These are phyloP conservation scores for Lobophora halterata DNA, from an alignment of 2,888 invertebrate genomes.

Conservation along the genomic window DNA sequence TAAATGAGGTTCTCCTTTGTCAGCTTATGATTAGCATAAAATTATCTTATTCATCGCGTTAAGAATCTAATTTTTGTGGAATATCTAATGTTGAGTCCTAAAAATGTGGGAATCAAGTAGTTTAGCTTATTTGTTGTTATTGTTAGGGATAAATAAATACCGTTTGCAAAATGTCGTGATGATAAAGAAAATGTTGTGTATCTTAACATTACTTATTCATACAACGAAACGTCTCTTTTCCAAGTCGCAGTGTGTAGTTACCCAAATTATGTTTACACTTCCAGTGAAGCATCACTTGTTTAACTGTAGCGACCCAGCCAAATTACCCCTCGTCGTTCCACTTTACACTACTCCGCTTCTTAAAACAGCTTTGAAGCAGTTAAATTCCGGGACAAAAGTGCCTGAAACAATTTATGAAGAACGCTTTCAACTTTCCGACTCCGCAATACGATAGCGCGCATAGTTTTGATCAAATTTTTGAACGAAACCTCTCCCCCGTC, in stretches of 20 bases:
- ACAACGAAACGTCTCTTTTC: constrained; percentile 3
- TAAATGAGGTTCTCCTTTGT: no score
- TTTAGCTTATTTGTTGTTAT: no score
- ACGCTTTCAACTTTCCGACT: constrained; percentile 30
- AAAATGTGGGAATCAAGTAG: no score
- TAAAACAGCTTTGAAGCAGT: constrained; percentile 24
- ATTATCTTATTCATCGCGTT: no score
- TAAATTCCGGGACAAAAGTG: constrained; percentile 24
- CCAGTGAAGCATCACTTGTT: constrained; percentile 26
- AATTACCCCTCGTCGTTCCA: constrained; percentile 15
- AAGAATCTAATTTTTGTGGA: no score
- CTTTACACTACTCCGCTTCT: constrained; percentile 10
- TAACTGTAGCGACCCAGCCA: constrained; percentile 17
- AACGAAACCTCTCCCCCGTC: constrained; percentile 42
- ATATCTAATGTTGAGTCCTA: no score
- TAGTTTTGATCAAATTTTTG: constrained; percentile 27
- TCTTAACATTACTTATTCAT: no score
- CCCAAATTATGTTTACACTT: constrained; percentile 5
- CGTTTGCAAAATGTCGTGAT: no score
- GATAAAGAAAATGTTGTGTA: no score
- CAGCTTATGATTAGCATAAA: no score
- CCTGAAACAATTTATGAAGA: constrained; percentile 30
- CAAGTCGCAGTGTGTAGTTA: constrained; percentile 4
- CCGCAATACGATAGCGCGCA: constrained; percentile 16
- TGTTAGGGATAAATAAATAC: no score